These are phyloP conservation scores for Protobothrops flavoviridis DNA, from an alignment of 2,113 vertebrate species.

Conservation along the genomic window DNA sequence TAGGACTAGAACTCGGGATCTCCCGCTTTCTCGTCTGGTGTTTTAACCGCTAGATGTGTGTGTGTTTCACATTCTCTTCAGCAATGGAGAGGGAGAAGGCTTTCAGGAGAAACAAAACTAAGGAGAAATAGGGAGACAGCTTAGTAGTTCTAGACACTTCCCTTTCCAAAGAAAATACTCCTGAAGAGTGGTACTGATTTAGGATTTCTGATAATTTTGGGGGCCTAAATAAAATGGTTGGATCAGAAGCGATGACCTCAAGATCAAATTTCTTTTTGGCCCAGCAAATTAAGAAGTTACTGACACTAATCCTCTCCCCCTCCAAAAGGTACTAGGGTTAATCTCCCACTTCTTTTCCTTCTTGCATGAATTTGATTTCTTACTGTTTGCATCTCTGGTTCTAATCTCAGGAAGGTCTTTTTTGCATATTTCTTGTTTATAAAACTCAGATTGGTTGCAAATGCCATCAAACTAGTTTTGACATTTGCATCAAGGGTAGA, in stretches of 20 bases:
- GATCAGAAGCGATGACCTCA: not conserved
- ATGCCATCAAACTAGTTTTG: constrained; percentile 4
- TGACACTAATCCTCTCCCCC: not conserved
- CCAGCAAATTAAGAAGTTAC: not conserved
- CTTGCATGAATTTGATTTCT: too few species aligned
- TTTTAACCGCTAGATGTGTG: too few species aligned
- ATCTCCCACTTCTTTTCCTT: too few species aligned
- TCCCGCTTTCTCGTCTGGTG: too few species aligned
- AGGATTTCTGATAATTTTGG: constrained; percentile 28
- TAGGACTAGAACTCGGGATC: too few species aligned
- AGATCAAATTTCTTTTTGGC: not conserved
- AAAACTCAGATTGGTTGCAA: not conserved
- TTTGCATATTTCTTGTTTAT: not conserved
- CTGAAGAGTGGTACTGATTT: not conserved
- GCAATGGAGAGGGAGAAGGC: not conserved
- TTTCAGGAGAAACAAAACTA: not conserved
- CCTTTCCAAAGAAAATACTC: not conserved
- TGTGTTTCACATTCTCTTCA: not conserved
- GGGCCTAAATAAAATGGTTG: not conserved
- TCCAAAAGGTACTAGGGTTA: not conserved
- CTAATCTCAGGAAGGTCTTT: not conserved
- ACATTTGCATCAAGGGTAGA: constrained; percentile 22
- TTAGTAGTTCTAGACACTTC: not conserved
- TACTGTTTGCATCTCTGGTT: too few species aligned
- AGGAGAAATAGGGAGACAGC: not conserved